Percentiles rank a stretch among this genome's conserved stretches.
phyloP scores from a whole-genome alignment of 2,888 invertebrate genomes.

The Drosophila ezoana region DNA sequence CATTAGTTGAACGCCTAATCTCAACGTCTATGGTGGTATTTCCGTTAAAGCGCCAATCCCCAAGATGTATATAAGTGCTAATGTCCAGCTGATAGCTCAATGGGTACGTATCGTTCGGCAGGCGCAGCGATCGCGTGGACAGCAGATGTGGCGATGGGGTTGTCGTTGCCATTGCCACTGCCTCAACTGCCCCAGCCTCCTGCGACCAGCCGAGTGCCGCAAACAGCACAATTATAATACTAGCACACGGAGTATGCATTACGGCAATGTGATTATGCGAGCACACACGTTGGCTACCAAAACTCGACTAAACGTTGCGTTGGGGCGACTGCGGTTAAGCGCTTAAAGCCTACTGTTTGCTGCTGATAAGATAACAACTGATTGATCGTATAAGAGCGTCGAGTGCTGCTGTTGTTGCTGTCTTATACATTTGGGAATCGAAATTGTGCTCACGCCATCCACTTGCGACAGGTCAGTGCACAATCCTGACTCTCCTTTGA shows the following conservation, averaged over 20 bases:
- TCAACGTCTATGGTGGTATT: conserved; percentile 81
- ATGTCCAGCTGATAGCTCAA: conserved; percentile 85
- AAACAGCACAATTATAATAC: conserved; percentile 31
- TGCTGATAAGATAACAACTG: conserved; percentile 66
- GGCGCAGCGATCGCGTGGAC: conserved; percentile 82
- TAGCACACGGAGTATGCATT: conserved; percentile 46
- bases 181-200: conserved; percentile 5
- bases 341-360: conserved; percentile 30
- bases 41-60: conserved; percentile 71
- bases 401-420: background rate
- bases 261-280: conserved; percentile 36
- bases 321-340: conserved; percentile 31
- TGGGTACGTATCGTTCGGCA: conserved; percentile 87
- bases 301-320: conserved; percentile 62
- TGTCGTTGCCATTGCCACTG: background rate
- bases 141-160: conserved; percentile 11
- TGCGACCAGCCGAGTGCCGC: conserved; percentile 28
- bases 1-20: conserved; percentile 73
- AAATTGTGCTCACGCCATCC: conserved; percentile 15
- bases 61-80: conserved; percentile 74
- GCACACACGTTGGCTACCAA: conserved; percentile 59
- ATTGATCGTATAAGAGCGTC: conserved; percentile 52
- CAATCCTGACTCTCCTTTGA: conserved; percentile 37
- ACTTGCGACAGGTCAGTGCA: conserved; percentile 60
- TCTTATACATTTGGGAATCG: background rate